Base-by-base conservation (phyloP, 2,113 vertebrate species). In the Nanger granti region DNA sequence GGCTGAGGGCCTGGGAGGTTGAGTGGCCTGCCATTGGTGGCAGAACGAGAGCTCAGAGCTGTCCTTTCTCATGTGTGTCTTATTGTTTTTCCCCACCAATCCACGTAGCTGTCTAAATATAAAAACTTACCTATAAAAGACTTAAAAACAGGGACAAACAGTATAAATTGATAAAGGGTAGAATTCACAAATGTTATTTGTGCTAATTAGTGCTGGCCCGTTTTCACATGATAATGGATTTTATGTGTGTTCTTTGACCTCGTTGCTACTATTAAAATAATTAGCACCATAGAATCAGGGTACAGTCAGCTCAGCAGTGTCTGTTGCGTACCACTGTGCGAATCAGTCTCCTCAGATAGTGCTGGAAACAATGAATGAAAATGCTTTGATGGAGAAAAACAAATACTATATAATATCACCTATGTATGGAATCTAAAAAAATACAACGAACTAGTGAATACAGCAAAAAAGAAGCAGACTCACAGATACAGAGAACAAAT, bases 111-210 rank as follows among this genome's bases (percentile, higher is more conserved):
- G 31, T 94, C 44, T 82, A 76, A 95, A 90, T 84, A 91, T 5
- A 92, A 84, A 93, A 84, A 80, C 34, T 57, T 89, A 47, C 10
- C 34, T 93, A 5, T 47, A 41, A 76, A 92, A 93, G 88, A 54
- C 57, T 89, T 89, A 82, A 92, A 69, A 87, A 80, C 13, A 49
- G 54, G 41, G 55, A 86, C 76, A 76, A 89, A 12, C 52, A 49
- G 18, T 91, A 60, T 85, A 87, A 89, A n/a, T 86, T 47, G 76
- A 57, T 80, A 31, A 73, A 94, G 76, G 24, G 0, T 79, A 54
- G 76, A 83, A 94, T 84, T 96, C 52, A 90, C 54, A 88, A 76
- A n/a, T 93, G 37, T 41, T 84, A 26, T 85, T 91, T 97, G 66
- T 52, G 82, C 17, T 83, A 55, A 60, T 82, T 90, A 86, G n/a